Evolutionary conservation across 1,140 invertebrate genomes (phyloP).

Genomic region (Lycorma delicatula): DNA sequence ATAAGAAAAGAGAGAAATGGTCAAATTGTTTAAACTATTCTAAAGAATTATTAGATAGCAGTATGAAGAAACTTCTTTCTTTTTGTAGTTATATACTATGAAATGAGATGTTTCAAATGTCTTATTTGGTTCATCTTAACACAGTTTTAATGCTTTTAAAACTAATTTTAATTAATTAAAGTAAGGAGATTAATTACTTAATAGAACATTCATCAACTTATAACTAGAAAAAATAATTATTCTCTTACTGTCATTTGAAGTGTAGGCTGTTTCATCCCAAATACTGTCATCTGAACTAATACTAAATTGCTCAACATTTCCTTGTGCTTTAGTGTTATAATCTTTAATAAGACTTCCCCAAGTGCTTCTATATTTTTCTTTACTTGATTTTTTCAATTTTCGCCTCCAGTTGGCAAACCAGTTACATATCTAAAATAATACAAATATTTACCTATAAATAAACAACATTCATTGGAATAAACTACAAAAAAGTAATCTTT

Average conservation of each 20-base stretch:
- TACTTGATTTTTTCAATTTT: slow-evolving; percentile 59
- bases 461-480: too few species aligned
- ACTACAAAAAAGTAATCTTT: too few species aligned
- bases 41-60: too few species aligned
- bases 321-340: slow-evolving; percentile 58
- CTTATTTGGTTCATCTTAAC: too few species aligned
- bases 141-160: too few species aligned
- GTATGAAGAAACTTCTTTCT: too few species aligned
- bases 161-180: neutral
- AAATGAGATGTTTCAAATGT: too few species aligned
- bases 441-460: too few species aligned
- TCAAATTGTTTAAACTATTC: too few species aligned
- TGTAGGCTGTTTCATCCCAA: slow-evolving; percentile 47
- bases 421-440: slow-evolving; percentile 51
- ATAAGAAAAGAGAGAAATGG: too few species aligned
- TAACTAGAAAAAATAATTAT: neutral
- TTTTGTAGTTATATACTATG: too few species aligned
- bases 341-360: slow-evolving; percentile 63
- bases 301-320: slow-evolving; percentile 64
- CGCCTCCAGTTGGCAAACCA: slow-evolving; percentile 69
- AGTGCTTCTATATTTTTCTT: slow-evolving; percentile 50
- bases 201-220: neutral
- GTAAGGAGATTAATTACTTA: neutral
- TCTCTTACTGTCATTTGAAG: slow-evolving; percentile 7
- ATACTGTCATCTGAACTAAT: slow-evolving; percentile 64